A percentile compares a stretch with the other conserved stretches of the same genome.
Conservation (phyloP, 2,888 invertebrate species). For the Polietes domitor region DNA sequence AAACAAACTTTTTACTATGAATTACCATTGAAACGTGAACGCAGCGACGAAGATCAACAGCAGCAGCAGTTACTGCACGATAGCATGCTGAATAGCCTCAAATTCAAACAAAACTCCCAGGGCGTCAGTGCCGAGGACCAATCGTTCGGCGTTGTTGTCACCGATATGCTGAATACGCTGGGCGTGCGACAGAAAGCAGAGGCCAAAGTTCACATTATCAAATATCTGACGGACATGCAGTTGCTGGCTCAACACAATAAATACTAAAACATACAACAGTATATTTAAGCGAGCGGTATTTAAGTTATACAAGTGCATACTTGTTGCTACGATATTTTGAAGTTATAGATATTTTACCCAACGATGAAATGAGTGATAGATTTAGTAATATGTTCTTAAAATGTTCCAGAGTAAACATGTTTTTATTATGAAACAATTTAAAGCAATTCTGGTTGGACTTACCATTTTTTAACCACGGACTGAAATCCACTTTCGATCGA, state of each 20-base stretch:
- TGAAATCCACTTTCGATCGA: too few relatives aligned
- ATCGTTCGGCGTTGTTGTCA: conserved; percentile 78
- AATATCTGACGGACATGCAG: conserved; percentile 79
- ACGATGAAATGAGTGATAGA: too few relatives aligned
- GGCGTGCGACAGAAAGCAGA: conserved; percentile 78
- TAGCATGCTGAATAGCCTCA: conserved; percentile 78
- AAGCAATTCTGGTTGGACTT: too few relatives aligned
- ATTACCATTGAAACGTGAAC: conserved; percentile 77
- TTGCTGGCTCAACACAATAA: conserved; percentile 78
- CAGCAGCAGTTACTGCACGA: conserved; percentile 67
- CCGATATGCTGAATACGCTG: conserved; percentile 78
- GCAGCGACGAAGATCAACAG: conserved; percentile 73
- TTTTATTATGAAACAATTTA: too few relatives aligned
- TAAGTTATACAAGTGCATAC: neutral
- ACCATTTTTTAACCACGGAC: too few relatives aligned
- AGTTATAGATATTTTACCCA: neutral
- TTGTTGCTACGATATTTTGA: neutral
- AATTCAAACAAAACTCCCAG: conserved; percentile 78
- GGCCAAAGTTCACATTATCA: conserved; percentile 78
- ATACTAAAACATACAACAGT: conserved; percentile 68
- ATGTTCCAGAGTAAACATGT: too few relatives aligned
- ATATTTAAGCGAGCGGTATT: too few relatives aligned
- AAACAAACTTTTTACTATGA: conserved; percentile 78
- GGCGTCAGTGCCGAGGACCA: conserved; percentile 78
- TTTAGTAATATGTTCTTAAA: too few relatives aligned